Evolutionary conservation across 2,888 invertebrate species (phyloP), one percentile per base, ranked within the genome.

Genomic region (Didymodactylos carnosus): DNA sequence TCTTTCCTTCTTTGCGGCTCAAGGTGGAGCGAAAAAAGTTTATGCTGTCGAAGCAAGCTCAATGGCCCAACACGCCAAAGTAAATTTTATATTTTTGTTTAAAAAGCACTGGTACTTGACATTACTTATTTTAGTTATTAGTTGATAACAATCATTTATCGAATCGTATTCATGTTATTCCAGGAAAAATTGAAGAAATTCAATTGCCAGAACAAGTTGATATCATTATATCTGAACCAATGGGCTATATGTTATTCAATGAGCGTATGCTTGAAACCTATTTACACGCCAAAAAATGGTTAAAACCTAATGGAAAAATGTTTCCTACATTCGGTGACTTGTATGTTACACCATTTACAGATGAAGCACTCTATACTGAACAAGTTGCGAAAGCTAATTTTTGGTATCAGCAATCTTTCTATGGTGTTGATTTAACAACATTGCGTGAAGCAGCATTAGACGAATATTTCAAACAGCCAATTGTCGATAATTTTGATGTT

Each of bases 211-310:
- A 97, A 83, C 88, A 87, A 80, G 95, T 98, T 27, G 97, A 98
- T 85, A 89, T 94, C 62, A 95, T 98, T 79, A 92, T 98, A 78
- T 95, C 94, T 3, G 98, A 98, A 85, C 97, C 97, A 0, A 98
- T 98, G 97, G 97, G 97, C n/a, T 98, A 98, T 83, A 97, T 98
- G 97, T 85, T 98, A 75, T 94, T 94, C 84, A 98, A 98, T 85
- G 97, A 98, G 84, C 87, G 97, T 77, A 98, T 98, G 98, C 86
- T 98, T 78, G 98, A 98, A 85, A 94, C 94, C 0, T 98, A 93
- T 85, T 86, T 98, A 76, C 97, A 97, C 86, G 95, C 97, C 6
- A 93, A 95, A 81, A 97, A 97, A 83, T 98, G 95, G 93, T 86
- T 97, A 49, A 90, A 90, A 83, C 91, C 82, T 27, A 86, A 86